A percentile compares a stretch with the other conserved stretches of the same genome.
Evolutionary conservation across 2,888 invertebrate species (phyloP).

Genomic region (Magallana nippona): DNA sequence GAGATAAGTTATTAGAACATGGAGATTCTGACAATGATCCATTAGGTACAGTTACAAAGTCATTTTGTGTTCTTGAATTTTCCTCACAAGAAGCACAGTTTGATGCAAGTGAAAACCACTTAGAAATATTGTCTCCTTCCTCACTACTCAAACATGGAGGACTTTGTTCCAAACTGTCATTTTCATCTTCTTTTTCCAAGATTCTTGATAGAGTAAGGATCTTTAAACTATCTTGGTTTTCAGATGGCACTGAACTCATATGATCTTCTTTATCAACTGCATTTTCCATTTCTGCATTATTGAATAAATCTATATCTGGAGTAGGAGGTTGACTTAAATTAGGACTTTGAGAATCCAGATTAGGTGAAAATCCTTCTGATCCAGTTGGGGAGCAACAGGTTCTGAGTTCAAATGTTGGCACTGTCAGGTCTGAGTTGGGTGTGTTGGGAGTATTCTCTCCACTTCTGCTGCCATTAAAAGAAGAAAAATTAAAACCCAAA

Average conservation of each 20-base stretch:
- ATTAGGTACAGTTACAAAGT: conserved; percentile 17
- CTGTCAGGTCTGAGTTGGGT: conserved; percentile 2
- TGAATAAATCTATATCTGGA: neutral
- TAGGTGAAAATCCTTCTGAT: conserved; percentile 49
- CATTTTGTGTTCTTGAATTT: conserved; percentile 20
- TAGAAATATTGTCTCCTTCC: neutral
- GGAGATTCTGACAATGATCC: neutral
- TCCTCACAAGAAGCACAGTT: conserved; percentile 4
- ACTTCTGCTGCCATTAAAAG: conserved; percentile 10
- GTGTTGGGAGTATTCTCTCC: conserved; percentile 21
- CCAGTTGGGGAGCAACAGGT: conserved; percentile 43
- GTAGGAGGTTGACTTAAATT: neutral
- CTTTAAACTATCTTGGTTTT: neutral
- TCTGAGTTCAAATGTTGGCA: conserved; percentile 34
- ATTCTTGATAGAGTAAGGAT: neutral
- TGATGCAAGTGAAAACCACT: conserved; percentile 19
- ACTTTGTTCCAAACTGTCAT: neutral
- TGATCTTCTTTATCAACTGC: neutral
- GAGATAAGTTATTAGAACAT: neutral
- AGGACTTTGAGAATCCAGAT: neutral
- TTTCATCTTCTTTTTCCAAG: neutral
- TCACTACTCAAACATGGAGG: neutral
- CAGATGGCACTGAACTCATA: neutral
- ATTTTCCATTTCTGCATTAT: neutral
- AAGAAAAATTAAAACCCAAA: neutral